These are phyloP conservation scores for Aldrovandia affinis DNA, from an alignment of 2,797 vertebrate species.

Conservation along the genomic window DNA sequence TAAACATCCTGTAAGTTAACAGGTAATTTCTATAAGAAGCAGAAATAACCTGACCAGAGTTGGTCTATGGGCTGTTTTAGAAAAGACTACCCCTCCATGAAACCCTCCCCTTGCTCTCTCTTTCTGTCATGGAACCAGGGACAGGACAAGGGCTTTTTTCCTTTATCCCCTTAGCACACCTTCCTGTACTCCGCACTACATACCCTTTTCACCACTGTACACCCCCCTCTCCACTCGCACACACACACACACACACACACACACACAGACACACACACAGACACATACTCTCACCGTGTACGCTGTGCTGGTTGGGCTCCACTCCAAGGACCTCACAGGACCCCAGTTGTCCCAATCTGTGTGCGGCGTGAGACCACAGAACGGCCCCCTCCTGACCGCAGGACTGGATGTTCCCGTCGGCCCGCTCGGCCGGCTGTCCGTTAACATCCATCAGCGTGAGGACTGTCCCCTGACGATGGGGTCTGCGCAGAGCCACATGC, in stretches of 20 bases:
- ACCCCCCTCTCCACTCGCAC: no score
- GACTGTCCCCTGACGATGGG: conserved; percentile 87
- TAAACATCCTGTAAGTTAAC: neutral
- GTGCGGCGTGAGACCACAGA: conserved; percentile 82
- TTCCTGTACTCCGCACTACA: neutral
- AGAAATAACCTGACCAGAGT: neutral
- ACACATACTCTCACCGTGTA: neutral
- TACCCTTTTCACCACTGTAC: neutral
- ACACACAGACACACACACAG: neutral
- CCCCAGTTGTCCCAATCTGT: conserved; percentile 87
- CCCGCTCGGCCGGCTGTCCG: conserved; percentile 89
- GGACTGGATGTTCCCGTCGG: conserved; percentile 90
- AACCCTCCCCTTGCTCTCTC: neutral
- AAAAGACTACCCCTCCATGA: neutral
- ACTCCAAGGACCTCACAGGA: conserved; percentile 74
- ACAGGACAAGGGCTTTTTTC: neutral
- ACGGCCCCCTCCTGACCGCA: conserved; percentile 91
- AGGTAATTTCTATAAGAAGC: neutral
- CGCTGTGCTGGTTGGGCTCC: conserved; percentile 76
- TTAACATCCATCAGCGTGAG: conserved; percentile 95
- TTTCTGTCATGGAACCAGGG: neutral
- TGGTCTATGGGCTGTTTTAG: neutral
- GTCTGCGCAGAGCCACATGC: conserved; percentile 84
- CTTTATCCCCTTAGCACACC: neutral
- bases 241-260: neutral